Base-by-base conservation (phyloP, 2,888 invertebrate species). In the Boloria euphrosyne region DNA sequence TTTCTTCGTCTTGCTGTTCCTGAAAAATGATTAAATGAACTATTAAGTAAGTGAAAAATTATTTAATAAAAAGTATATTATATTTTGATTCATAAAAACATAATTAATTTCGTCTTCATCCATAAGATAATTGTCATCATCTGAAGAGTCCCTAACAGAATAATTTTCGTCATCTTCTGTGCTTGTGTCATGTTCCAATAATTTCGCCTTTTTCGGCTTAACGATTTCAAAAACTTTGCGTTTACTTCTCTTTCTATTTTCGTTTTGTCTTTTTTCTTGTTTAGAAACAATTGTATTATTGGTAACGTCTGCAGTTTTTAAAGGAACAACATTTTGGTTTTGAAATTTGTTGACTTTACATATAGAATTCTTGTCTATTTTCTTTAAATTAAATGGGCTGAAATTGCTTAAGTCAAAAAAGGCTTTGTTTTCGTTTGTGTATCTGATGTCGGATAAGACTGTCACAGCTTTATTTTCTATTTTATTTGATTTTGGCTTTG, bases 71-170 rank as follows among this genome's bases (percentile, higher is more conserved):
- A 22, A 22, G 3, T 22, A 4, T 22, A 22, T 22, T 22, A 22
- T 22, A 22, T 22, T 22, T 22, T 22, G 22, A 22, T 22, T 22
- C 22, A 22, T 22, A 22, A 22, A 22, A 22, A 22, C 22, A 22
- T 22, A 22, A 22, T 22, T 22, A 22, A 22, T 22, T 22, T 22
- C 22, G 4, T 22, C 22, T 22, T 22, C 22, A 46, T 46, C 46
- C 13, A 62, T 51, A 67, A 16, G 49, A 62, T 63, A 69, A 64
- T 16, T 16, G 13, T 52, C 52, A 18, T 52, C 52, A 3, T 52
- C 52, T 52, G 52, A 52, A 22, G 52, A 22, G 18, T 52, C 22
- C 16, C 18, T 16, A 16, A 52, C 22, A 18, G 52, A 52, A 52
- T 52, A 52, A 18, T 52, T 16, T 52, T 52, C 52, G 10, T 52